Evolutionary conservation across 2,888 invertebrate species (phyloP).

Genomic region (Miltochrista miniata): DNA sequence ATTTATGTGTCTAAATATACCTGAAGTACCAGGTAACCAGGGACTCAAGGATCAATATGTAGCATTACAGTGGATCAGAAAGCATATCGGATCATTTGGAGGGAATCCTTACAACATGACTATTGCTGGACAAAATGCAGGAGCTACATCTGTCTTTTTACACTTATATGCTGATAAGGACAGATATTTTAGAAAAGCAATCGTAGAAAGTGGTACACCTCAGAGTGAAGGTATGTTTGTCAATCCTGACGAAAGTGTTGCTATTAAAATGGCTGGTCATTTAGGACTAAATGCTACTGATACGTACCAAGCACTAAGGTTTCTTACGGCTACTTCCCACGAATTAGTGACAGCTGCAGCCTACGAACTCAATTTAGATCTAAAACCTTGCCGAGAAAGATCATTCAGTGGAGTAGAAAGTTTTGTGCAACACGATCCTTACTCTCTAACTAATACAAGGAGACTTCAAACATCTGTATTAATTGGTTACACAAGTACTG

Average conservation of each 20-base stretch:
- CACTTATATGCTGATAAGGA: conserved; percentile 68
- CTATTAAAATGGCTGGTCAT: conserved; percentile 60
- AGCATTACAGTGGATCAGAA: conserved; percentile 68
- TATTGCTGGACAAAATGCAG: conserved; percentile 69
- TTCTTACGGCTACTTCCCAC: conserved; percentile 53
- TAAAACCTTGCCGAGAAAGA: conserved; percentile 69
- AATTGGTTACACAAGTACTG: conserved; percentile 66
- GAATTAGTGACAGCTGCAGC: conserved; percentile 62
- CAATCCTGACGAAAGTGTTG: conserved; percentile 56
- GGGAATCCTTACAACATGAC: conserved; percentile 75
- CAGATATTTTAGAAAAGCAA: conserved; percentile 69
- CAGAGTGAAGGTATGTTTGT: conserved; percentile 65
- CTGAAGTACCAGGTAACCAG: conserved; percentile 69
- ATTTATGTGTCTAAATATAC: conserved; percentile 70
- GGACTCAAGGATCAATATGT: conserved; percentile 72
- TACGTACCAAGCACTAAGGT: conserved; percentile 60
- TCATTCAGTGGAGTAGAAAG: conserved; percentile 69
- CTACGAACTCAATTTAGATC: conserved; percentile 49
- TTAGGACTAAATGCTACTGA: conserved; percentile 62
- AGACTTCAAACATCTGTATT: conserved; percentile 68
- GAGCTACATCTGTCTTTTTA: conserved; percentile 62
- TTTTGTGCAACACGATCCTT: conserved; percentile 65
- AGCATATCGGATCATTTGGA: conserved; percentile 69
- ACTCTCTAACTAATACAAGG: conserved; percentile 55
- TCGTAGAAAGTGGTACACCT: conserved; percentile 71